Percentiles rank a stretch among this genome's conserved stretches.
Conservation (phyloP, 1,140 invertebrate species). For the Sesamia nonagrioides region DNA sequence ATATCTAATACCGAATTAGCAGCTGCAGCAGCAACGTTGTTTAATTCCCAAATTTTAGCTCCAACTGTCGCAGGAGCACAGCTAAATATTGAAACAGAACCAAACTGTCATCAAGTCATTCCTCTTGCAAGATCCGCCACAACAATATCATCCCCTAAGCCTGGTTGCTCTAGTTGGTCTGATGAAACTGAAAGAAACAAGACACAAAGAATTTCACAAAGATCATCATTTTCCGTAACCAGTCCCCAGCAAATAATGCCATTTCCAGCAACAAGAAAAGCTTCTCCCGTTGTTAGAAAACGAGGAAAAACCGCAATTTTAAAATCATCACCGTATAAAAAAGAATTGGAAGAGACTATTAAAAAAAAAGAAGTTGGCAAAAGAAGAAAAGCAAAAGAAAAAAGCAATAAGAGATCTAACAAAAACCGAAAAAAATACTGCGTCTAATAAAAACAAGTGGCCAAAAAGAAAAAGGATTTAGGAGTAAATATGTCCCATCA, state of each 20-base stretch:
- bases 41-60: not conserved
- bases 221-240: no score
- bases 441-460: conserved; percentile 40
- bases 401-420: conserved; percentile 49
- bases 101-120: no score
- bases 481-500: conserved; percentile 38
- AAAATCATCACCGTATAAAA: conserved; percentile 51
- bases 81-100: no score
- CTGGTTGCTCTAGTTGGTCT: not conserved
- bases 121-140: no score
- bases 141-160: no score
- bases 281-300: conserved; percentile 43
- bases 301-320: conserved; percentile 54
- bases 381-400: conserved; percentile 47
- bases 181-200: not conserved
- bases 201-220: not conserved
- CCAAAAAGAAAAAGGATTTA: conserved; percentile 28
- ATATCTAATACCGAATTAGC: conserved; percentile 1
- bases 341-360: conserved; percentile 46
- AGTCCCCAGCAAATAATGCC: conserved; percentile 13
- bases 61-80: no score
- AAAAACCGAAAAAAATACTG: conserved; percentile 42
- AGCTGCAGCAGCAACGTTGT: conserved; percentile 10
- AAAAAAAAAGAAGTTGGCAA: conserved; percentile 36
- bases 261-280: conserved; percentile 42